Percentiles rank a stretch among this genome's conserved stretches.
phyloP scores from a whole-genome alignment of 2,113 vertebrate species.

The Neodon shergylaensis region DNA sequence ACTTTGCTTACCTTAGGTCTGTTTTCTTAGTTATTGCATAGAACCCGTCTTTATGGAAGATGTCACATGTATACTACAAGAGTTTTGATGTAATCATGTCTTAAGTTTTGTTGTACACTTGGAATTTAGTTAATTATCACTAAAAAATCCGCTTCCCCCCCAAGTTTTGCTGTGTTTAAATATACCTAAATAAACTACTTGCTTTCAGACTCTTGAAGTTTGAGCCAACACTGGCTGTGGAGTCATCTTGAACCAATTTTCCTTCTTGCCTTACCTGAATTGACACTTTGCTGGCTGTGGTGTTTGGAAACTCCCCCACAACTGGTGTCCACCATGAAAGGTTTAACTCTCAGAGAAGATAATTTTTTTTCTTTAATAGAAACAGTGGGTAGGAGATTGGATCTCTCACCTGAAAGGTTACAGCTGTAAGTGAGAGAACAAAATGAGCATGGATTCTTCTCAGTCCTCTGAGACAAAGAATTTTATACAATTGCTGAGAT shows the following conservation, averaged over 20 bases:
- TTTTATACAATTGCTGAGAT: not conserved
- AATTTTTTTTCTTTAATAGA: not conserved
- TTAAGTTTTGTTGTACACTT: not conserved
- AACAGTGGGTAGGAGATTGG: not conserved
- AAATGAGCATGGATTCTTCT: not conserved
- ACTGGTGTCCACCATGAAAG: not conserved
- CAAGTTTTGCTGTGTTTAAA: not conserved
- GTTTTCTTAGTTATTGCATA: not conserved
- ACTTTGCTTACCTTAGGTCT: not conserved
- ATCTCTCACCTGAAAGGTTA: not conserved
- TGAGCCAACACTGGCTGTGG: not conserved
- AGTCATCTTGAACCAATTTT: not conserved
- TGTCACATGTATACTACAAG: not conserved
- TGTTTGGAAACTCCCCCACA: not conserved
- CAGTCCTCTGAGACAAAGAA: not conserved
- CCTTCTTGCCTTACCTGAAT: not conserved
- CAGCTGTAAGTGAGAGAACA: not conserved
- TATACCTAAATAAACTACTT: not conserved
- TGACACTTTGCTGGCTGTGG: not conserved
- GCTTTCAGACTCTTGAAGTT: not conserved
- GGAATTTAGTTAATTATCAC: not conserved
- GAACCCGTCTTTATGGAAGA: not conserved
- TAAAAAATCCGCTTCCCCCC: rapidly evolving
- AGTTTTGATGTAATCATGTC: not conserved
- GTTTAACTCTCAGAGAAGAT: not conserved